Evolutionary conservation across 2,797 vertebrate genomes (phyloP).

Genomic region (Argyrosomus regius): DNA sequence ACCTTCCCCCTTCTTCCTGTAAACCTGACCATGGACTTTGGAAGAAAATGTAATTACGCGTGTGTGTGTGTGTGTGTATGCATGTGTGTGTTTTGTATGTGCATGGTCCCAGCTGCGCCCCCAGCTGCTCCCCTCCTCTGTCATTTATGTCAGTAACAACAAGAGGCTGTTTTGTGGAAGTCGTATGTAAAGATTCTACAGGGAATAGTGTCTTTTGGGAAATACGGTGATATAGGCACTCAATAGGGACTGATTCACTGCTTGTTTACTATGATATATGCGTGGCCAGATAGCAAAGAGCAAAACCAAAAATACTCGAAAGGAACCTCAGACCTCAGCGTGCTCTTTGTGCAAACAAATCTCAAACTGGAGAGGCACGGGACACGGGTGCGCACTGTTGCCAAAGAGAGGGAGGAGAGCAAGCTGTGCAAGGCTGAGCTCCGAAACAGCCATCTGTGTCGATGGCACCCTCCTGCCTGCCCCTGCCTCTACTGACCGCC

Average conservation of each 20-base stretch:
- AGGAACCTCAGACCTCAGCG: slow-evolving; percentile 21
- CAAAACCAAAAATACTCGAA: slow-evolving; percentile 27
- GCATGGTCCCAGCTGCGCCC: slow-evolving; percentile 38
- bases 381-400: slow-evolving; percentile 10
- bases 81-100: slow-evolving; percentile 4
- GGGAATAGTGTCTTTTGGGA: slow-evolving; percentile 44
- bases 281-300: slow-evolving; percentile 6
- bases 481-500: slow-evolving; percentile 49
- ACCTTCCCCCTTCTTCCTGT: neutral
- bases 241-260: slow-evolving; percentile 13
- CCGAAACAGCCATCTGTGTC: slow-evolving; percentile 77
- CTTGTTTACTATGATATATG: slow-evolving; percentile 18
- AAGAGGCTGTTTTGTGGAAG: slow-evolving; percentile 57
- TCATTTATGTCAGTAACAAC: slow-evolving; percentile 51
- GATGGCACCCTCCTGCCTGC: slow-evolving; percentile 31
- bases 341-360: slow-evolving; percentile 37
- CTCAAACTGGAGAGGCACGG: slow-evolving; percentile 15
- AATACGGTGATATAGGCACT: slow-evolving; percentile 9
- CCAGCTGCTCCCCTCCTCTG: slow-evolving; percentile 64
- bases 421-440: slow-evolving; percentile 53
- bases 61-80: neutral
- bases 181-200: slow-evolving; percentile 35
- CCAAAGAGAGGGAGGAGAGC: slow-evolving; percentile 55
- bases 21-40: slow-evolving; percentile 44
- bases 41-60: slow-evolving; percentile 15